Evolutionary conservation across 2,797 vertebrate genomes (phyloP), one percentile per base, ranked within the genome.

Genomic region (Telmatherina bonti): DNA sequence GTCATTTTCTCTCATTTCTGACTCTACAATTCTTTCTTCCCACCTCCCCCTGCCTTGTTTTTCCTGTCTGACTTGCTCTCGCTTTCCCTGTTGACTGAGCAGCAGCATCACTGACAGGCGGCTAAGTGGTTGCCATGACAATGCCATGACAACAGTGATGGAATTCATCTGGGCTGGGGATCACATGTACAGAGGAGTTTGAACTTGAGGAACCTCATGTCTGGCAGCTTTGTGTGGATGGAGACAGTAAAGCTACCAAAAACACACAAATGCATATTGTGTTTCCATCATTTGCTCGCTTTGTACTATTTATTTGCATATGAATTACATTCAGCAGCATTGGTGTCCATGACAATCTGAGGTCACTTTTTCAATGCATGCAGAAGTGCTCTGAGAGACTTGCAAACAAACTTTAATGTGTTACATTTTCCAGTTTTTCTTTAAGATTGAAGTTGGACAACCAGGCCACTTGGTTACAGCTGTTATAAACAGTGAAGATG

Each of bases 51-150:
- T 71, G 54, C 30, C 49, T 24, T 54, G 8, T 13, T 33, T 33
- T 58, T 4, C 26, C 53, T 61, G 38, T 64, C 35, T 11, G 36
- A 59, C 63, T 75, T 24, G 20, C 57, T 77, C 66, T 74, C 41
- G 10, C 30, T 74, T 49, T 64, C 66, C 54, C 74, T 82, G 79
- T 80, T 87, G 84, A 88, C 82, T 79, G 72, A 87, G 74, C 69
- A 70, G 66, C 47, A n/a, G 79, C 76, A 62, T 84, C 86, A 78
- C n/a, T 84, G 84, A 84, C 70, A 70, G 75, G 71, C 80, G 63
- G 79, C 79, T 65, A 60, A 82, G 74, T 51, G 72, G 93, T 93
- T 93, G 87, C 87, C 84, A 86, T 89, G 91, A 82, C 89, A 85
- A 90, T 77, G 64, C 85, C 87, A 89, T 90, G 88, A 89, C 88